phyloP scores from a whole-genome alignment of 2,888 invertebrate species.

The Stratiomys singularior region DNA sequence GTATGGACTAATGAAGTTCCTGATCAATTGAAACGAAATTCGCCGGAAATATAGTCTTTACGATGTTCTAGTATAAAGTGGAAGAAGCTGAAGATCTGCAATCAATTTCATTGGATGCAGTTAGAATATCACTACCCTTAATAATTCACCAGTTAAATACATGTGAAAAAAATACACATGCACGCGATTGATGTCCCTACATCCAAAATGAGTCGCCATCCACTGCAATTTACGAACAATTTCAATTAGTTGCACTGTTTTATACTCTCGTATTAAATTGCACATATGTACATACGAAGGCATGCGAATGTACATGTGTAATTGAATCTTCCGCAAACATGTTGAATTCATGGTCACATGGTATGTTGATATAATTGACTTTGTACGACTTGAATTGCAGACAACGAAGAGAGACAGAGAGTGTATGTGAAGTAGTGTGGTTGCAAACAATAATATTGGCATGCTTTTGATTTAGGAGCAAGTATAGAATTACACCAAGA shows the following conservation, averaged over 20 bases:
- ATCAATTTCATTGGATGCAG: too few species aligned
- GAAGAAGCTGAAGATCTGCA: too few species aligned
- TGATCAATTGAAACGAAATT: too few species aligned
- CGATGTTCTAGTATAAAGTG: too few species aligned
- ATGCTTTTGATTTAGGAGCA: constrained; percentile 19
- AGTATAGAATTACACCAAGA: neutral
- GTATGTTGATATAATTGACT: constrained; percentile 27
- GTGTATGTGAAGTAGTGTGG: neutral
- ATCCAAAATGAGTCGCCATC: constrained; percentile 20
- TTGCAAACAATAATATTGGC: constrained; percentile 1
- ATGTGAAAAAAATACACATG: too few species aligned
- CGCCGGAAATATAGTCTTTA: too few species aligned
- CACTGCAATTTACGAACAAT: constrained; percentile 29
- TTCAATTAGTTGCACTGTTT: constrained; percentile 26
- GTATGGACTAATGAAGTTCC: too few species aligned
- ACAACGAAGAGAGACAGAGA: too few species aligned
- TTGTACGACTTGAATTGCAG: too few species aligned
- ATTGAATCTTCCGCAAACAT: constrained; percentile 42
- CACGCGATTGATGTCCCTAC: neutral
- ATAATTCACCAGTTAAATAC: too few species aligned
- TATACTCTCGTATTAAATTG: neutral
- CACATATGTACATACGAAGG: neutral
- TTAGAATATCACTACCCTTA: too few species aligned
- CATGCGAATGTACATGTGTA: neutral
- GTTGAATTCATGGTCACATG: constrained; percentile 37